Percentiles rank a stretch among this genome's conserved stretches.
phyloP scores from a whole-genome alignment of 2,888 invertebrate genomes.

The Pegoplata infirma region DNA sequence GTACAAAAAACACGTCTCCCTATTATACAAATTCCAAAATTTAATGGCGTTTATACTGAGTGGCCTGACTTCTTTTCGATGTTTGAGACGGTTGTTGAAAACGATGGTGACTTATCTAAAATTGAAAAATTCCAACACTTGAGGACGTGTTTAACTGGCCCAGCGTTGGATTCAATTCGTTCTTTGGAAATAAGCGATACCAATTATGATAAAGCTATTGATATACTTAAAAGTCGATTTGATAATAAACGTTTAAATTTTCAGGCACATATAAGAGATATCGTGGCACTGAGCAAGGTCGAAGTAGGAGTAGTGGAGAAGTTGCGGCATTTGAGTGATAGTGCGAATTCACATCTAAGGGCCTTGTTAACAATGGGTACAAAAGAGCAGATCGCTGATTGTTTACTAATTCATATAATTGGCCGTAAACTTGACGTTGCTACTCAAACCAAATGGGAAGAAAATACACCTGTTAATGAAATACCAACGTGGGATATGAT shows the following conservation, averaged over 20 bases:
- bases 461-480: conserved; percentile 23
- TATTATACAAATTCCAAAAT: conserved; percentile 35
- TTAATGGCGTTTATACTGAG: conserved; percentile 36
- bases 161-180: conserved; percentile 45
- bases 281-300: conserved; percentile 38
- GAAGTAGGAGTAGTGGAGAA: conserved; percentile 35
- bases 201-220: conserved; percentile 55
- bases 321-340: conserved; percentile 41
- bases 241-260: conserved; percentile 45
- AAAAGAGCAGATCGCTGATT: conserved; percentile 45
- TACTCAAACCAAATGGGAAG: conserved; percentile 42
- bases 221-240: conserved; percentile 44
- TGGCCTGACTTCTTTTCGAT: conserved; percentile 54
- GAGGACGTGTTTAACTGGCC: conserved; percentile 21
- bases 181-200: conserved; percentile 50
- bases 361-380: conserved; percentile 49
- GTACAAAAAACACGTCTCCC: conserved; percentile 31
- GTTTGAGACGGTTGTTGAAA: conserved; percentile 50
- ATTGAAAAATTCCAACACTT: conserved; percentile 57
- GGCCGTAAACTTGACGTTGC: conserved; percentile 34
- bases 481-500: conserved; percentile 49
- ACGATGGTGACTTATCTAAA: conserved; percentile 35
- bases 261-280: conserved; percentile 48
- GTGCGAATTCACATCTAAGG: conserved; percentile 38
- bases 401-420: conserved; percentile 40